These are phyloP conservation scores for Phrynocephalus vlangalii DNA, from an alignment of 2,797 vertebrate species.

Conservation along the genomic window DNA sequence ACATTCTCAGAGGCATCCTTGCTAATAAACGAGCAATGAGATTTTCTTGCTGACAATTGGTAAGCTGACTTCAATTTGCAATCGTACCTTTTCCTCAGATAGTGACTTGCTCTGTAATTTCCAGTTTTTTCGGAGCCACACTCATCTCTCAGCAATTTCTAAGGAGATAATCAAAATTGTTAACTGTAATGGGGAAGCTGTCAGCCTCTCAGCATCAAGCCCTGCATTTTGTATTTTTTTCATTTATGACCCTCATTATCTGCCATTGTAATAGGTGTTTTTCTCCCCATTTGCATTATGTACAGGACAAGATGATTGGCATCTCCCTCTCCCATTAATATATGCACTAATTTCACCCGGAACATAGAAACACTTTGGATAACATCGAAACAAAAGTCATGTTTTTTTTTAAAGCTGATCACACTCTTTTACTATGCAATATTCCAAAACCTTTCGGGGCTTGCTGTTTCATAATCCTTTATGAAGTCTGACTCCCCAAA, in stretches of 20 bases:
- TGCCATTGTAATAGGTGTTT: conserved; percentile 36
- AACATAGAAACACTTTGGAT: conserved; percentile 29
- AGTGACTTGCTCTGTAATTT: not conserved
- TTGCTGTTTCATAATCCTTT: conserved; percentile 22
- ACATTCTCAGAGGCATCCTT: not conserved
- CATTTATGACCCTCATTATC: conserved; percentile 35
- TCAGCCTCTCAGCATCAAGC: conserved; percentile 32
- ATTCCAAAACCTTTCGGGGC: conserved; percentile 24
- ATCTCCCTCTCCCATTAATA: conserved; percentile 18
- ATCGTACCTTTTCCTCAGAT: conserved; percentile 18
- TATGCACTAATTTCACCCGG: conserved; percentile 44
- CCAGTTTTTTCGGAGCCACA: conserved; percentile 13
- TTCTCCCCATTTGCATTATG: conserved; percentile 4
- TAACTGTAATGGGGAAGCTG: conserved; percentile 27
- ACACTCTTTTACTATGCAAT: conserved; percentile 25
- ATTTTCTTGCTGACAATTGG: conserved; percentile 19
- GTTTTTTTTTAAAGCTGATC: conserved; percentile 29
- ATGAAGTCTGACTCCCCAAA: conserved; percentile 28
- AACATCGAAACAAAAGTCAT: conserved; percentile 6
- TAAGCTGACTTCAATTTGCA: conserved; percentile 12
- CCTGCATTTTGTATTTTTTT: conserved; percentile 57
- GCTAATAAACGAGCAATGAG: not conserved
- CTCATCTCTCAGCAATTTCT: conserved; percentile 10
- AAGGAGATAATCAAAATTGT: conserved; percentile 41
- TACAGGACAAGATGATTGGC: not conserved